Conservation (phyloP, 2,797 vertebrate species). For the Sebastes nivosus region DNA sequence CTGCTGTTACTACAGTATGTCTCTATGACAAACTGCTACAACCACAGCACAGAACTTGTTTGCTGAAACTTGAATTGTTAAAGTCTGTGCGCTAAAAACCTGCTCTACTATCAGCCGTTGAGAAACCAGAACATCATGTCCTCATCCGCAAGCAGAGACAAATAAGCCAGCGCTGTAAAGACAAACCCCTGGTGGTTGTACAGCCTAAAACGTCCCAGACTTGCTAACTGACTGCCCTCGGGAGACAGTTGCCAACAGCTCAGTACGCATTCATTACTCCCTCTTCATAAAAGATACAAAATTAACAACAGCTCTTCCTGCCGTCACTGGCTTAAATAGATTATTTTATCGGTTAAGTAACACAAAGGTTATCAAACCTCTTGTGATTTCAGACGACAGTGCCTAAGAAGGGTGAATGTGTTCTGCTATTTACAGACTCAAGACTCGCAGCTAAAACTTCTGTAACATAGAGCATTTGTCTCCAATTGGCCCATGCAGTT, state of each 20-base stretch:
- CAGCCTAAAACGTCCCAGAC: background rate
- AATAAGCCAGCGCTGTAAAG: background rate
- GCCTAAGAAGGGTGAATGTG: background rate
- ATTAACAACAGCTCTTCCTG: background rate
- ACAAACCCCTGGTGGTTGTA: background rate
- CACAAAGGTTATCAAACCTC: background rate
- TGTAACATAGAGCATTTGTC: background rate
- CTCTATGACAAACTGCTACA: background rate
- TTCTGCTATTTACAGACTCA: background rate
- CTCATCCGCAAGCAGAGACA: background rate
- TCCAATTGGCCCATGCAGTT: background rate
- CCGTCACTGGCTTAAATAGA: background rate
- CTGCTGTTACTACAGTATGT: background rate
- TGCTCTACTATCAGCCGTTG: background rate
- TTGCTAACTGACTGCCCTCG: slow-evolving; percentile 3
- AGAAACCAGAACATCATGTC: slow-evolving; percentile 3
- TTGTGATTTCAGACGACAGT: background rate
- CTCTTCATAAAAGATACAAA: background rate
- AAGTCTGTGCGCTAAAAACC: background rate
- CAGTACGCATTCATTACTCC: background rate
- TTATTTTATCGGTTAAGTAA: background rate
- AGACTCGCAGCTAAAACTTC: background rate
- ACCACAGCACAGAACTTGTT: too few relatives aligned
- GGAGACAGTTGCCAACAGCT: background rate
- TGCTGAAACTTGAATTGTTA: background rate